Percentiles rank a stretch among this genome's conserved stretches.
Evolutionary conservation across 1,140 invertebrate genomes (phyloP).

Genomic region (Alviniconcha marisindica): DNA sequence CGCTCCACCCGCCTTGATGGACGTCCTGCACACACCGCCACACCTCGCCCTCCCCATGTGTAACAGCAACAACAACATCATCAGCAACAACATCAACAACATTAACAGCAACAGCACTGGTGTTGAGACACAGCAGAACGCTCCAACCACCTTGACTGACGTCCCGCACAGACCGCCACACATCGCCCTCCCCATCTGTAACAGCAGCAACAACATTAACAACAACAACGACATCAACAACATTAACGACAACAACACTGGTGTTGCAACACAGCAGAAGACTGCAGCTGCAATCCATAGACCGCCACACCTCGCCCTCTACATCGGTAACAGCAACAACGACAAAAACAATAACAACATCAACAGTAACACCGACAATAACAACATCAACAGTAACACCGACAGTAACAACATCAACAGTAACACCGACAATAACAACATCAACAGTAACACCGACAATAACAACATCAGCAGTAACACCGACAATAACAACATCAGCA

Average conservation of each 20-base stretch:
- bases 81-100: no score
- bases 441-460: no score
- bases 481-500: no score
- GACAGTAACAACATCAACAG: not conserved
- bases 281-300: conserved; percentile 3
- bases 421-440: no score
- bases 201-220: no score
- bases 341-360: not conserved
- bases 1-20: conserved; percentile 1
- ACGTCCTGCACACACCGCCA: not conserved
- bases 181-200: not conserved
- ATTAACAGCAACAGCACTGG: no score
- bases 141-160: not conserved
- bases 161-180: not conserved
- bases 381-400: not conserved
- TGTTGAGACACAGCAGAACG: conserved; percentile 29
- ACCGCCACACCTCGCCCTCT: not conserved
- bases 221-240: no score
- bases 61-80: no score
- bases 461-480: no score
- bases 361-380: no score
- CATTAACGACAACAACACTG: no score
- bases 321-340: not conserved
- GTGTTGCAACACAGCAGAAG: conserved; percentile 32
- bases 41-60: not conserved